Conservation (phyloP, 2,797 vertebrate genomes). For the Betta splendens region DNA sequence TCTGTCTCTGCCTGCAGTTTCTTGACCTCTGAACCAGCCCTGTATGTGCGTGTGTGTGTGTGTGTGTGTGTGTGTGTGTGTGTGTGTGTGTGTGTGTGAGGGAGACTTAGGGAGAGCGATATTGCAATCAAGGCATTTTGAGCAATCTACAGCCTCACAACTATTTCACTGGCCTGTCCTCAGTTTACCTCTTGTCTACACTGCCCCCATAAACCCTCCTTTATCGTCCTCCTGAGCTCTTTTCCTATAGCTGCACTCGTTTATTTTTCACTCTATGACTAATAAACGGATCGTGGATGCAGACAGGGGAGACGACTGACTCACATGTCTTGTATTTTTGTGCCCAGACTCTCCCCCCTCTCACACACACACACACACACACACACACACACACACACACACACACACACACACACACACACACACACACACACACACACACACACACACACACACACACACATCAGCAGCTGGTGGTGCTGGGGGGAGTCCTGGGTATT, state of each 20-base stretch:
- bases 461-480: conserved; percentile 66
- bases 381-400: conserved; percentile 13
- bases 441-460: conserved; percentile 11
- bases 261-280: conserved; percentile 17
- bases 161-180: conserved; percentile 4
- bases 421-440: too few relatives aligned
- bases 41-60: too few relatives aligned
- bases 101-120: not conserved
- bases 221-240: conserved; percentile 10
- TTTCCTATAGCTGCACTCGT: conserved; percentile 14
- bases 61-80: too few relatives aligned
- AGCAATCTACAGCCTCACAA: conserved; percentile 9
- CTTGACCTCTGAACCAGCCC: conserved; percentile 55
- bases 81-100: too few relatives aligned
- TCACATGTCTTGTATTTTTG: conserved; percentile 43
- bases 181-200: not conserved
- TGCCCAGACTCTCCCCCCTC: conserved; percentile 18
- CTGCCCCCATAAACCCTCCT: not conserved
- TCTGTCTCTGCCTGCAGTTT: conserved; percentile 27
- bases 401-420: conserved; percentile 3
- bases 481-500: conserved; percentile 84
- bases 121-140: conserved; percentile 8
- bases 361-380: too few relatives aligned
- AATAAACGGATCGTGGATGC: conserved; percentile 35
- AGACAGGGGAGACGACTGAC: conserved; percentile 44